Base-by-base conservation (phyloP, 2,113 vertebrate genomes). In the Glaucomys volans region DNA sequence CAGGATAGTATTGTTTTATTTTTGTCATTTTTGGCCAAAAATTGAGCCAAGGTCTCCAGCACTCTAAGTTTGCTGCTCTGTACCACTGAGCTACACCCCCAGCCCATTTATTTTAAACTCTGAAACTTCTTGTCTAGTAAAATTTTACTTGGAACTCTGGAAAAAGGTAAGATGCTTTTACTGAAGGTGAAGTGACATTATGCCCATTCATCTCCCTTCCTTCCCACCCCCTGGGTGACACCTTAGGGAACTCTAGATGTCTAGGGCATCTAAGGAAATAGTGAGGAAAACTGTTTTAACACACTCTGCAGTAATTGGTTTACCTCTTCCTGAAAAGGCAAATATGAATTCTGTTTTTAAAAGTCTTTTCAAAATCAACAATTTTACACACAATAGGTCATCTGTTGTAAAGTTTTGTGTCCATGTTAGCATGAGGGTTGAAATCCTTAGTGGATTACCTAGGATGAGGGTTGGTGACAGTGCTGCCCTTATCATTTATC, bases 141-240 rank as follows among this genome's bases (percentile, higher is more conserved):
- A 66, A 14, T 47, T 75, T 80, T 71, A 59, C 37, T 2, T 85
- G 20, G 22, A 79, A 69, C 37, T 24, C 40, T 85, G 62, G 44
- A 40, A 28, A 83, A 69, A 20, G 0, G 3, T 62, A 37, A 76
- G n/a, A 17, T 76, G 9, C 3, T 80, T 9, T 67, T 74, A 6
- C 6, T 75, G 24, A 84, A 32, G 4, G 8, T 64, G 91, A 62
- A 7, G 18, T 24, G 16, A n/a, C 28, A 26, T 37, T 76, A 50
- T 30, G 11, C 16, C 18, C 10, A 20, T 80, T 1, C 13, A n/a
- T 79, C 11, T 18, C 35, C n/a, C 2, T 77, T 35, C 44, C 44
- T 22, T 77, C 30, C 28, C 1, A 0, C 3, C 26, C 37, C 9
- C 28, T 20, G 20, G 18, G 4, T 10, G 10, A 57, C 8, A 26